Conservation (phyloP, 2,888 invertebrate genomes). For the Encarsia formosa region DNA sequence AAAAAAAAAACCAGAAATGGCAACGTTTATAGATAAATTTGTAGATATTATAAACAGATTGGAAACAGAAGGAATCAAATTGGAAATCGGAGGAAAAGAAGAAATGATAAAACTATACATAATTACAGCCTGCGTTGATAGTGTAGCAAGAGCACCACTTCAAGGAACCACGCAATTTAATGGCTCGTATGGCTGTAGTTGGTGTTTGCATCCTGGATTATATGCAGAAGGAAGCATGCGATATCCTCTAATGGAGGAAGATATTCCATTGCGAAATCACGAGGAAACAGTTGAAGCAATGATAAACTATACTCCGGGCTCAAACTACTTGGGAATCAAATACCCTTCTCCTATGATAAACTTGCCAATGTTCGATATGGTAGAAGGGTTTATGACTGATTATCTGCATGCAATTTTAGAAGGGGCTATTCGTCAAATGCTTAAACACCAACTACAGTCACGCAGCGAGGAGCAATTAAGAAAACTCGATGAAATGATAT, state of each 20-base stretch:
- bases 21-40: background rate
- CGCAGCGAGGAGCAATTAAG: too few species aligned
- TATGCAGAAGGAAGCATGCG: background rate
- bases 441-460: too few species aligned
- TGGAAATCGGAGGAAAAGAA: background rate
- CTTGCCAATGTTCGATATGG: background rate
- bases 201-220: background rate
- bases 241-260: background rate
- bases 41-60: background rate
- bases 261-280: background rate
- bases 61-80: background rate
- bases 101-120: background rate
- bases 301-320: background rate
- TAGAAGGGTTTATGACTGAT: background rate
- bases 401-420: background rate
- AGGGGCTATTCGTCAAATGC: background rate
- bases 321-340: too few species aligned
- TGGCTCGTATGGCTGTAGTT: background rate
- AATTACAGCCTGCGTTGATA: background rate
- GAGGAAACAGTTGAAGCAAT: background rate
- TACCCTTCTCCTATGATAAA: conserved; percentile 1
- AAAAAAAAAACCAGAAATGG: background rate
- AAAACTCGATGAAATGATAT: too few species aligned
- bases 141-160: conserved; percentile 3
- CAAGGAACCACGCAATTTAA: conserved; percentile 2